Evolutionary conservation across 1,140 invertebrate species (phyloP).

Genomic region (Ceratina australensis): DNA sequence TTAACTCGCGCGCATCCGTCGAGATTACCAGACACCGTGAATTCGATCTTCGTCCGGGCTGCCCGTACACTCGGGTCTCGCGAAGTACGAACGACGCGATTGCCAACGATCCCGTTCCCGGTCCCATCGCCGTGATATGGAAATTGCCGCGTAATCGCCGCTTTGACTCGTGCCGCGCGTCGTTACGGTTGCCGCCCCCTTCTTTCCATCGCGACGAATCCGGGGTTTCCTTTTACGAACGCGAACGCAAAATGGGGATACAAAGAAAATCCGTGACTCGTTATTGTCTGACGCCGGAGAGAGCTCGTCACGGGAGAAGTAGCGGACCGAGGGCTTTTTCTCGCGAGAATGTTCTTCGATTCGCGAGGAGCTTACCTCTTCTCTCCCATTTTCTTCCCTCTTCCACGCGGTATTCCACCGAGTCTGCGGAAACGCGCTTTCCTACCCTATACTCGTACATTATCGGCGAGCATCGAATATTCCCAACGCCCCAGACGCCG

Average conservation of each 20-base stretch:
- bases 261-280: slow-evolving; percentile 4
- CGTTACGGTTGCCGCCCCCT: neutral
- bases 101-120: no score
- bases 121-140: no score
- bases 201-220: slow-evolving; percentile 7
- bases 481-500: slow-evolving; percentile 50
- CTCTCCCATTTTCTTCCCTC: slow-evolving; percentile 16
- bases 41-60: neutral
- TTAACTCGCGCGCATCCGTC: slow-evolving; percentile 6
- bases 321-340: neutral
- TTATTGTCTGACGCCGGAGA: neutral
- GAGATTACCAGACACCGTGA: neutral
- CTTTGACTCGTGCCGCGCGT: neutral
- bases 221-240: neutral
- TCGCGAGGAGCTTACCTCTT: slow-evolving; percentile 23
- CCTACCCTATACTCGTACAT: slow-evolving; percentile 42
- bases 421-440: slow-evolving; percentile 45
- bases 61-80: neutral
- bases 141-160: no score
- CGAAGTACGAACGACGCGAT: no score
- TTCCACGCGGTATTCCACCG: slow-evolving; percentile 11
- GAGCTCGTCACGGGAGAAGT: slow-evolving; percentile 5
- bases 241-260: neutral
- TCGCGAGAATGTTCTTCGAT: slow-evolving; percentile 9
- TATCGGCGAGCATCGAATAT: slow-evolving; percentile 64